Percentiles rank a stretch among this genome's conserved stretches.
Conservation (phyloP, 1,140 invertebrate species). For the Magallana gigas region DNA sequence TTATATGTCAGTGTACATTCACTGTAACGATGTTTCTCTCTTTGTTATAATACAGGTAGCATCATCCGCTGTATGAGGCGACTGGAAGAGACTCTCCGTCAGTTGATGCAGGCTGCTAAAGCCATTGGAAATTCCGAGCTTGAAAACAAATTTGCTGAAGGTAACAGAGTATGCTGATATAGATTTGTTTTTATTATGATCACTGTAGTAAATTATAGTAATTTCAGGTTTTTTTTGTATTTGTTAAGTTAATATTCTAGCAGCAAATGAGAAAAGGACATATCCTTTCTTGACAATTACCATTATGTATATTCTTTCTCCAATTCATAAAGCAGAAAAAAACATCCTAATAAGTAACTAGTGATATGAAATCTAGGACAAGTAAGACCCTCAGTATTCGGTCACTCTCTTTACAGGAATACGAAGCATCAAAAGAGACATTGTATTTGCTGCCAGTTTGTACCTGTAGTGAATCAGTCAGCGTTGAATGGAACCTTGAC, state of each 20-base stretch:
- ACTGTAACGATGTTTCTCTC: background rate
- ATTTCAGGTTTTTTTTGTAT: no score
- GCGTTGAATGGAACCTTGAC: no score
- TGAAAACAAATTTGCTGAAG: constrained; percentile 97
- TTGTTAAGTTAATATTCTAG: no score
- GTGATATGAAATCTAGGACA: no score
- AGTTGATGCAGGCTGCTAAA: constrained; percentile 97
- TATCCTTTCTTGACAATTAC: no score
- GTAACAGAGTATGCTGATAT: constrained; percentile 70
- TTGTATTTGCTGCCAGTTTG: constrained; percentile 98
- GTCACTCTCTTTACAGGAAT: constrained; percentile 81
- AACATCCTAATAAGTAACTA: no score
- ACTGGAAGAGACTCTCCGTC: constrained; percentile 95
- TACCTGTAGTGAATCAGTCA: constrained; percentile 86
- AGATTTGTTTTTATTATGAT: background rate
- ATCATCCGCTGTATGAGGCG: constrained; percentile 98
- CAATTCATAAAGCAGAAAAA: no score
- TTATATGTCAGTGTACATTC: no score
- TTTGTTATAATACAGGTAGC: constrained; percentile 85
- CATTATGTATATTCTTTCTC: no score
- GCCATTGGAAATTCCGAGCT: constrained; percentile 97
- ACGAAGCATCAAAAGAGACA: constrained; percentile 96
- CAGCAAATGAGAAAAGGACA: no score
- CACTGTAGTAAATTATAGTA: no score
- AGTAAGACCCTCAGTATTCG: no score